Evolutionary conservation across 2,797 vertebrate species (phyloP), one percentile per base, ranked within the genome.

Genomic region (Dryobates pubescens): DNA sequence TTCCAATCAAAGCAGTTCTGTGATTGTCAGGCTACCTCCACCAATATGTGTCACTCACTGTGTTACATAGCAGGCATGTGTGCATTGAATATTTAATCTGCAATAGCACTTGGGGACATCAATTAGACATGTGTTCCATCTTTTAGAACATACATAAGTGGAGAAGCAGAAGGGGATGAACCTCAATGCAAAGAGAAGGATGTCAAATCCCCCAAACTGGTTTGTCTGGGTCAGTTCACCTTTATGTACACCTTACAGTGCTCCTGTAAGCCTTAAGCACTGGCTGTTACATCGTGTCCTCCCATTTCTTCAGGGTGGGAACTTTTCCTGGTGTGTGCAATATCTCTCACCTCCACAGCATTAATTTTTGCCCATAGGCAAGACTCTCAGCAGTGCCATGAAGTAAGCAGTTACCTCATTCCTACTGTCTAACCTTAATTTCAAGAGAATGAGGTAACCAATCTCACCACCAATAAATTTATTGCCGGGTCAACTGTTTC

Each of bases 371-470:
- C 88, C 92, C 61, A 27, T 1, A 4, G 92, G 92, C 64, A 4
- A 94, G 61, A 53, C 10, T 36, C 82, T 86, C 91, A 75, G 20
- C 67, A 73, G 57, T 41, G 30, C 72, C 69, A 41, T 69, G 1
- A 91, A 82, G 63, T 30, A 36, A 26, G 57, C 22, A 20, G 49
- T 82, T 74, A 92, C 86, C 88, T 93, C 92, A 92, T 19, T 62
- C 36, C 57, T 30, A 29, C 49, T 32, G n/a, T 24, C 65, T 80
- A n/a, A 75, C 20, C 69, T 4, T 63, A 53, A 80, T 61, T 80
- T 62, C 82, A 80, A 69, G 56, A 54, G 89, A 22, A 72, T 89
- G 92, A 94, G 70, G 82, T 87, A 93, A 94, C 67, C 88, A 53
- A 36, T 27, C 78, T 87, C 86, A n/a, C 10, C 84, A 70, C 70